phyloP scores from a whole-genome alignment of 1,140 invertebrate genomes.

The Cyclargus thomasi region DNA sequence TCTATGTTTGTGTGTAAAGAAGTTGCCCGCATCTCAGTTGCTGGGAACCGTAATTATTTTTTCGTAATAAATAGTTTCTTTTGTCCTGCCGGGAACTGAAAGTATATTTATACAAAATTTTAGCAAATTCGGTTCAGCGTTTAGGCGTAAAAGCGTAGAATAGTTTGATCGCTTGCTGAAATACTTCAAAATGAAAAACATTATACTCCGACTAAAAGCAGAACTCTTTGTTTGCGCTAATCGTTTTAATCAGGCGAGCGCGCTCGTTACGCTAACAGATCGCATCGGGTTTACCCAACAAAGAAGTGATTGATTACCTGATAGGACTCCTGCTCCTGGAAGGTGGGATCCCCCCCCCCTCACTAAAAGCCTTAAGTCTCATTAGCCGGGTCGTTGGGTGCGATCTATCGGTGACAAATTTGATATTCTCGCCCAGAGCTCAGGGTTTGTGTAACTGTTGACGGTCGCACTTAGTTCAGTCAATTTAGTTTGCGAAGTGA shows the following conservation, averaged over 20 bases:
- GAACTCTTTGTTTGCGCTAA: background rate
- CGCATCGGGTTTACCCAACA: background rate
- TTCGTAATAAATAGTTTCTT: no score
- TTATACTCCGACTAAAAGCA: background rate
- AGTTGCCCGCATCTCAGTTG: no score
- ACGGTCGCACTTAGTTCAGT: background rate
- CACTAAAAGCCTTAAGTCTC: background rate
- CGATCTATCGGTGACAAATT: background rate
- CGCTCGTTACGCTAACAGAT: background rate
- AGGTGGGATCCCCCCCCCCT: background rate
- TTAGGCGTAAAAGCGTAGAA: no score
- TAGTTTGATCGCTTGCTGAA: no score
- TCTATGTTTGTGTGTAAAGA: no score
- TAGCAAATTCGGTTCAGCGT: no score
- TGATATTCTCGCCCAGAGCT: background rate
- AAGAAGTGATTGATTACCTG: conserved; percentile 3
- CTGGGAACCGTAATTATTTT: no score
- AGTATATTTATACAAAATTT: no score
- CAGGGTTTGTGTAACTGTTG: background rate
- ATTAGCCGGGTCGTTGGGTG: background rate
- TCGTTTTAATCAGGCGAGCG: background rate
- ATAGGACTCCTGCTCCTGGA: background rate
- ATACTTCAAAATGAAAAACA: background rate
- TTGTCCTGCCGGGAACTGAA: no score
- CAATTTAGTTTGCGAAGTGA: background rate